These are phyloP conservation scores for Elachura formosa DNA, from an alignment of 2,113 vertebrate genomes.

Conservation along the genomic window DNA sequence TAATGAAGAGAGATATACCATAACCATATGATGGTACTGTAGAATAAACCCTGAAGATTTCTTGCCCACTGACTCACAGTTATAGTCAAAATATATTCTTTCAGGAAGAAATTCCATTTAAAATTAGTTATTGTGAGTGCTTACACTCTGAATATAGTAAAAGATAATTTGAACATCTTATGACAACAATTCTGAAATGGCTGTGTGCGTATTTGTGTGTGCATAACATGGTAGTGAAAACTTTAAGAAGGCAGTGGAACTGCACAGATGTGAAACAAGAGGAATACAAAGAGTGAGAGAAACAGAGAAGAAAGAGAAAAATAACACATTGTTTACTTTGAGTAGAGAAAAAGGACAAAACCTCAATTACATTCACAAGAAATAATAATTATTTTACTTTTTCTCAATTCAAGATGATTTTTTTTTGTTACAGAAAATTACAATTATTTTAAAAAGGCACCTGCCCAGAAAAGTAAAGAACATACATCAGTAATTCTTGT, in stretches of 20 bases:
- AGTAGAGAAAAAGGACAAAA: background rate
- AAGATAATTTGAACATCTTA: background rate
- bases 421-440: background rate
- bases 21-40: background rate
- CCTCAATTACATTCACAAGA: fast-evolving
- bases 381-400: background rate
- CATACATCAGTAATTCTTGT: background rate
- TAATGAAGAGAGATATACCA: background rate
- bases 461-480: background rate
- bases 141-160: background rate
- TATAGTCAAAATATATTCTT: background rate
- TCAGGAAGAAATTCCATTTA: background rate
- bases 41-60: background rate
- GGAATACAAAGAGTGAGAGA: background rate
- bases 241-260: background rate
- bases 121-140: background rate
- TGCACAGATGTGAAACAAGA: background rate
- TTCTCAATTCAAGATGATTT: background rate
- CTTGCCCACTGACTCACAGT: background rate
- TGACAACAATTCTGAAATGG: background rate
- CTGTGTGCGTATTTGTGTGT: background rate
- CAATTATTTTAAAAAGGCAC: background rate
- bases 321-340: background rate
- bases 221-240: background rate
- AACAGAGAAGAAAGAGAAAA: background rate